phyloP scores from a whole-genome alignment of 2,113 vertebrate species.

The Pseudorectes ferrugineus region DNA sequence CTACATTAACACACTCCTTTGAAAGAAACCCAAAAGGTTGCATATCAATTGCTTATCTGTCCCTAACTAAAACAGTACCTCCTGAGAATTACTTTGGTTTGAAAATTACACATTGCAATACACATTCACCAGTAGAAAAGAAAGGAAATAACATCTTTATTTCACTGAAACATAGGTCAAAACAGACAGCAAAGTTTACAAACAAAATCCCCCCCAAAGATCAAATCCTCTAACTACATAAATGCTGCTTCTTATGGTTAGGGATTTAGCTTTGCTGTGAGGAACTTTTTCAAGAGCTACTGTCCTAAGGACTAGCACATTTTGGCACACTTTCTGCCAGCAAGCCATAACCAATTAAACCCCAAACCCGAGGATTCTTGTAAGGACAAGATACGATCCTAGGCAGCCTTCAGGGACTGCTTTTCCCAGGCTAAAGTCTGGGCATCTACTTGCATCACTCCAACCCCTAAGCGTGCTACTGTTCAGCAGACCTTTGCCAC shows the following conservation, averaged over 20 bases:
- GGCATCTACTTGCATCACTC: not conserved
- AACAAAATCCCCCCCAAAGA: not conserved
- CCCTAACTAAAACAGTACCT: not conserved
- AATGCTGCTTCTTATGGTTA: not conserved
- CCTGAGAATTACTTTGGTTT: not conserved
- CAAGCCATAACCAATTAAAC: not conserved
- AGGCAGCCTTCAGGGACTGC: not conserved
- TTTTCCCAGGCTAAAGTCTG: not conserved
- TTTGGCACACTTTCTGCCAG: not conserved
- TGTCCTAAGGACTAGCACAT: no score
- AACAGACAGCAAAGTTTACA: not conserved
- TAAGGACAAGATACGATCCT: not conserved
- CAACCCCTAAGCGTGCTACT: not conserved
- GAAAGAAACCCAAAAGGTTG: not conserved
- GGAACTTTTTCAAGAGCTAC: not conserved
- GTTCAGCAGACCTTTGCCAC: not conserved
- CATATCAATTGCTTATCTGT: not conserved
- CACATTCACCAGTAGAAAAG: not conserved
- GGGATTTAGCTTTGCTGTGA: not conserved
- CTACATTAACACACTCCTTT: not conserved
- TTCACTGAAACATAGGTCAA: not conserved
- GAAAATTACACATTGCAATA: not conserved
- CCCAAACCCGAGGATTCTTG: accelerated
- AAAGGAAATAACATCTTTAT: not conserved
- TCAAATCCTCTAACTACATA: not conserved